Evolutionary conservation across 1,140 invertebrate species (phyloP), one percentile per base, ranked within the genome.

Genomic region (Drosophila kurseongensis): DNA sequence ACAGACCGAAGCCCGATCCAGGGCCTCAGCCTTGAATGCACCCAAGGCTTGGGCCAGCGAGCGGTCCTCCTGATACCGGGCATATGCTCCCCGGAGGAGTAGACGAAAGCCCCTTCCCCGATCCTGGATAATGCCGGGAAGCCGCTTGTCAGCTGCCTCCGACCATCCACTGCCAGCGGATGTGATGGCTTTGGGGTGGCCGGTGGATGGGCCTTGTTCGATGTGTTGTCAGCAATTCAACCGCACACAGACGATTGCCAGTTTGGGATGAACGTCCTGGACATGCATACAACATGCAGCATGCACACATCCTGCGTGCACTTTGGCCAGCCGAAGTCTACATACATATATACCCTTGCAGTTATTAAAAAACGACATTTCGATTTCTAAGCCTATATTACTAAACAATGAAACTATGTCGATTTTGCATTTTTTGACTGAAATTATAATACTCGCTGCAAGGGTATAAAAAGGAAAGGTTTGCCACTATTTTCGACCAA

Each of bases 181-280:
- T 36, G 56, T 35, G 50, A 14, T 42, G 65, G 27, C 59, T 48
- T 40, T 41, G 63, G 42, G 9, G 10, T 14, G 16, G 16, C 4
- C 12, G 40, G 14, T 18, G 18, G 14, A 36, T 8, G 40, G 48
- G 13, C 32, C 18, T n/a, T 23, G 50, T 47, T 71, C 42, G 36
- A 51, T 52, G 47, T 51, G 58, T 61, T 68, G 45, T 77, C 51
- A 69, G 57, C 74, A 56, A 77, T 76, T 68, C 75, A 76, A 77
- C 72, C 72, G 69, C 72, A 75, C 51, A 55, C 55, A 73, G 69
- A 50, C 75, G 63, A 77, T 76, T 77, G 57, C 56, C 73, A 61
- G 76, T 68, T 77, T 60, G 42, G 29, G 44, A 75, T 75, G 48
- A 48, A 67, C 56, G 54, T 63, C 63, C 51, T 14, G 27, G 16